Conservation (phyloP, 2,888 invertebrate genomes). For the Eurois occulta region DNA sequence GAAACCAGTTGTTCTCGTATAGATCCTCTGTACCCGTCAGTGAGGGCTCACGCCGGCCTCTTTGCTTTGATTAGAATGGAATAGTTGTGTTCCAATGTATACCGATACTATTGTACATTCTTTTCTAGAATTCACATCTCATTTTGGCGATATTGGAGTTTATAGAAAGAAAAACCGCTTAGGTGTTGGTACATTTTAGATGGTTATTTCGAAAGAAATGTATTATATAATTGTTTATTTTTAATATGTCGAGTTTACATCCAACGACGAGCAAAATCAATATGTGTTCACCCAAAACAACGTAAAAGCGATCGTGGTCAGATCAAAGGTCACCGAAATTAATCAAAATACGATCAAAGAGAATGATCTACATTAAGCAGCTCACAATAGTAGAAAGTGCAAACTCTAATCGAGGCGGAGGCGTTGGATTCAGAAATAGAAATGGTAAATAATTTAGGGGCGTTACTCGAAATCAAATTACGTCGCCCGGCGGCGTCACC, state of each 20-base stretch:
- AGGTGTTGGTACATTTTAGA: not conserved
- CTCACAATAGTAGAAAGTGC: slow-evolving; percentile 50
- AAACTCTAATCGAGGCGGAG: slow-evolving; percentile 58
- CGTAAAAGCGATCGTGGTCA: slow-evolving; percentile 12
- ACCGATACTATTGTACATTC: slow-evolving; percentile 14
- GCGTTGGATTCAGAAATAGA: slow-evolving; percentile 63
- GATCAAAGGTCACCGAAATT: slow-evolving; percentile 35
- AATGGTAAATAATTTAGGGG: slow-evolving; percentile 75
- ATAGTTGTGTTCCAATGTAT: slow-evolving; percentile 40
- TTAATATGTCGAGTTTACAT: not conserved
- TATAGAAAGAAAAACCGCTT: not conserved
- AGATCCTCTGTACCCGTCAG: slow-evolving; percentile 33
- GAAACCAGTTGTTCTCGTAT: slow-evolving; percentile 35
- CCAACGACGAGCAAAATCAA: slow-evolving; percentile 12
- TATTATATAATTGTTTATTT: not conserved
- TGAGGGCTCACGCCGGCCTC: slow-evolving; percentile 20
- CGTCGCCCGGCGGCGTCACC: slow-evolving; percentile 55
- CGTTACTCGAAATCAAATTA: slow-evolving; percentile 76
- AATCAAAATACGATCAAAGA: slow-evolving; percentile 46
- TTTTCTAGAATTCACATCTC: slow-evolving; percentile 17
- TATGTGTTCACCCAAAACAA: slow-evolving; percentile 1
- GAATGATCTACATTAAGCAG: slow-evolving; percentile 43
- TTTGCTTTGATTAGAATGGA: slow-evolving; percentile 52
- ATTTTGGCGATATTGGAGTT: not conserved
- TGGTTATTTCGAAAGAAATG: not conserved